These are phyloP conservation scores for Anoplopoma fimbria DNA, from an alignment of 2,113 vertebrate genomes.

Conservation along the genomic window DNA sequence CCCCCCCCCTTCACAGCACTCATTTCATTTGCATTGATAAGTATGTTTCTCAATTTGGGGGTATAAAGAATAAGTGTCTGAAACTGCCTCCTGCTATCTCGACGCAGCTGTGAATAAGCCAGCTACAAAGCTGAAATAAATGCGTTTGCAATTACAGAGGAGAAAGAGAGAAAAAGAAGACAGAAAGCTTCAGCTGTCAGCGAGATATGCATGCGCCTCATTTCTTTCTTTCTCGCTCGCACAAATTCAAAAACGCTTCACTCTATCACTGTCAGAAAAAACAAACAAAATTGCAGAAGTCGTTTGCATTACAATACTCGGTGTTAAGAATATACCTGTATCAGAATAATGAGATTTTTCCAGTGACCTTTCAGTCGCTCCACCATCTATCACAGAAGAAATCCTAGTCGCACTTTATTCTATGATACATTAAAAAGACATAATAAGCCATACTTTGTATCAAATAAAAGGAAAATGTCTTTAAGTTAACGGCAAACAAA, in stretches of 20 bases:
- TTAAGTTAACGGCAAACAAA: neutral
- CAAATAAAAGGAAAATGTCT: no score
- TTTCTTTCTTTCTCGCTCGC: constrained; percentile 23
- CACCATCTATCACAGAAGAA: constrained; percentile 14
- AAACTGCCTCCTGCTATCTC: constrained; percentile 73
- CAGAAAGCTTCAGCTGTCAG: constrained; percentile 66
- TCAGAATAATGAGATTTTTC: constrained; percentile 33
- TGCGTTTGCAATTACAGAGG: constrained; percentile 69
- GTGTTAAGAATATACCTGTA: constrained; percentile 36
- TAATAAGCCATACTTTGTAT: neutral
- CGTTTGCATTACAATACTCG: constrained; percentile 42
- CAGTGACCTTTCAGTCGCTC: constrained; percentile 44
- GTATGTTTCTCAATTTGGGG: constrained; percentile 75
- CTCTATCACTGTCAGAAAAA: constrained; percentile 48
- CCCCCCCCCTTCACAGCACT: constrained; percentile 24
- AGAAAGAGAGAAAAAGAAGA: constrained; percentile 35
- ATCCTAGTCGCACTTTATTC: neutral
- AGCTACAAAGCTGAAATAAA: constrained; percentile 70
- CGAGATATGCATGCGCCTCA: constrained; percentile 42
- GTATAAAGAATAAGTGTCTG: constrained; percentile 72
- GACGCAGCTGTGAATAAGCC: constrained; percentile 67
- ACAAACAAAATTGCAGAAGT: constrained; percentile 43
- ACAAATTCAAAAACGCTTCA: constrained; percentile 58
- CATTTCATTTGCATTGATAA: constrained; percentile 77
- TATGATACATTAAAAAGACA: neutral